Conservation (phyloP, 2,888 invertebrate species). For the Linnaemya vulpina region DNA sequence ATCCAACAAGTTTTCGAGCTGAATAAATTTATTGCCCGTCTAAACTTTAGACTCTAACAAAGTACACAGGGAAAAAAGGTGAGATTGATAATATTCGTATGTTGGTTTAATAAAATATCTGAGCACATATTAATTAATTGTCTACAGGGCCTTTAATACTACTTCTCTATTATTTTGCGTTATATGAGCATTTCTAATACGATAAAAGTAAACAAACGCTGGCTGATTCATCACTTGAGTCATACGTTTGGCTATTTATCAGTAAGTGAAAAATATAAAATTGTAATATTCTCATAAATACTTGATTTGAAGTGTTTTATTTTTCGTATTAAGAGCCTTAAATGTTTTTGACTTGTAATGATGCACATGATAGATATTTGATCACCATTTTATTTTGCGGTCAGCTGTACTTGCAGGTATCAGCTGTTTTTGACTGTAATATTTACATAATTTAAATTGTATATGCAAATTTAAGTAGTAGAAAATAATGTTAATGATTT, state of each 20-base stretch:
- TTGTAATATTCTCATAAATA: neutral
- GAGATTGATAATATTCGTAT: too few relatives aligned
- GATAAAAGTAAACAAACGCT: slow-evolving; percentile 12
- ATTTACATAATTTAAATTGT: too few relatives aligned
- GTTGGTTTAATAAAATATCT: neutral
- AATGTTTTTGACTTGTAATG: slow-evolving; percentile 6
- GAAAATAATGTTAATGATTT: too few relatives aligned
- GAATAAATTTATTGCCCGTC: too few relatives aligned
- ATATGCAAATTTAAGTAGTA: too few relatives aligned
- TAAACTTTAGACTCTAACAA: too few relatives aligned
- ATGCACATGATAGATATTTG: slow-evolving; percentile 7
- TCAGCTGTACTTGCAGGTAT: neutral
- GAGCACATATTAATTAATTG: neutral
- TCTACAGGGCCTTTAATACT: neutral
- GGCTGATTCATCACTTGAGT: slow-evolving; percentile 21
- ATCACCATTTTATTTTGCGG: neutral
- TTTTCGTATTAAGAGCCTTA: neutral
- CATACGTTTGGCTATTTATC: neutral
- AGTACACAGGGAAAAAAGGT: too few relatives aligned
- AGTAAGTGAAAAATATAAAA: neutral
- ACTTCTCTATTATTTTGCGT: neutral
- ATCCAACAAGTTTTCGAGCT: too few relatives aligned
- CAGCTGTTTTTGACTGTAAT: too few relatives aligned
- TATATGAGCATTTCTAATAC: neutral
- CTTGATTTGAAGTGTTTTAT: neutral